Percentiles rank a stretch among this genome's conserved stretches.
Evolutionary conservation across 2,113 vertebrate genomes (phyloP).

Genomic region (Microtus ochrogaster): DNA sequence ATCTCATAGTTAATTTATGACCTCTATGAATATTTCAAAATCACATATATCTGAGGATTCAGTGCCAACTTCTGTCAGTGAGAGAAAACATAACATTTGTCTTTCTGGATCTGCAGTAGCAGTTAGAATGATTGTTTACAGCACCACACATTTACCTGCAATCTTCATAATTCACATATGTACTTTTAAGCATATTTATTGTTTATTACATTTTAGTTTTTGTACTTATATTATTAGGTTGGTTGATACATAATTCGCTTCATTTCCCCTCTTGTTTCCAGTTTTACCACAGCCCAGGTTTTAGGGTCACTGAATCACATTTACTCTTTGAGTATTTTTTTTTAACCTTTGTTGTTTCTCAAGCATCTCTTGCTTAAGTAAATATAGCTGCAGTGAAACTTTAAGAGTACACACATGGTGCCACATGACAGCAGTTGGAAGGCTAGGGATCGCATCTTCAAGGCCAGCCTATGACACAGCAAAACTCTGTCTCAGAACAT

Average conservation of each 20-base stretch:
- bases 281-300: not conserved
- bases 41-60: not conserved
- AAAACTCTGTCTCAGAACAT: not conserved
- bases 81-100: not conserved
- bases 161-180: not conserved
- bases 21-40: not conserved
- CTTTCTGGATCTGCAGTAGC: not conserved
- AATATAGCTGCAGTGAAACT: not conserved
- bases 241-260: not conserved
- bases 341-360: conserved; percentile 23
- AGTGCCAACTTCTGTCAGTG: not conserved
- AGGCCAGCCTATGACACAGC: not conserved
- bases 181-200: not conserved
- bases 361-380: conserved; percentile 10
- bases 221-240: not conserved
- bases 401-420: not conserved
- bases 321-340: not conserved
- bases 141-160: not conserved
- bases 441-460: not conserved
- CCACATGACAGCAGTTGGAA: not conserved
- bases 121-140: not conserved
- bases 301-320: not conserved
- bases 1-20: not conserved
- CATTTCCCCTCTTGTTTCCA: not conserved
- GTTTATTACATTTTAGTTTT: conserved; percentile 30